phyloP scores from a whole-genome alignment of 2,113 vertebrate genomes.

The Cathartes aura region DNA sequence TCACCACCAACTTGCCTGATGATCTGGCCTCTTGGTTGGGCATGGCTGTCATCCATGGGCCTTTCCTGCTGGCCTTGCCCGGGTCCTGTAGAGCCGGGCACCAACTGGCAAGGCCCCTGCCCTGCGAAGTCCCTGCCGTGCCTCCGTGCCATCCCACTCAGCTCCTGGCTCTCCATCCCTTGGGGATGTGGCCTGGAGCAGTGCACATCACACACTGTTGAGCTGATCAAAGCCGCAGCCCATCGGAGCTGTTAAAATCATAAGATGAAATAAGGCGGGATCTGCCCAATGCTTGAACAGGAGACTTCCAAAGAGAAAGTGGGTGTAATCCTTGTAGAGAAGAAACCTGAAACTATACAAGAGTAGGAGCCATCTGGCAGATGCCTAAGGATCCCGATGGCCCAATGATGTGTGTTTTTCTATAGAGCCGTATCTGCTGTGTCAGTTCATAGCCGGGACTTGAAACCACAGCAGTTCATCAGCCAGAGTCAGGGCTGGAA shows the following conservation, averaged over 20 bases:
- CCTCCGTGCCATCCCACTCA: fast-evolving
- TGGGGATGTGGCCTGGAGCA: background rate
- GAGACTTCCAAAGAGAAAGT: background rate
- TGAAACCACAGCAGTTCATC: background rate
- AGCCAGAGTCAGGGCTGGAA: background rate
- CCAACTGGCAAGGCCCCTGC: background rate
- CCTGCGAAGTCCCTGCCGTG: background rate
- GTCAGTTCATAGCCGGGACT: background rate
- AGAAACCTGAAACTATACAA: background rate
- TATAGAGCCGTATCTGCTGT: background rate
- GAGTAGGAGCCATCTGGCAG: background rate
- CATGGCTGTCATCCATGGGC: background rate
- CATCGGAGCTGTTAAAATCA: background rate
- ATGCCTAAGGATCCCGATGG: background rate
- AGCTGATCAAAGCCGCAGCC: background rate
- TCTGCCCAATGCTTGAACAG: background rate
- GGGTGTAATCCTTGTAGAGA: background rate
- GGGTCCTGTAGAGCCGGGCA: background rate
- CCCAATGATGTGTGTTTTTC: background rate
- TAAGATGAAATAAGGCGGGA: background rate
- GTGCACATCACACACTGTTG: background rate
- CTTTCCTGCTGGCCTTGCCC: background rate
- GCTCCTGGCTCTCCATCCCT: background rate
- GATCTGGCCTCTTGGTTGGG: background rate
- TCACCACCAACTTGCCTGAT: background rate